These are phyloP conservation scores for Pseudomyrmex sp. DNA, from an alignment of 1,140 invertebrate species.

Conservation along the genomic window DNA sequence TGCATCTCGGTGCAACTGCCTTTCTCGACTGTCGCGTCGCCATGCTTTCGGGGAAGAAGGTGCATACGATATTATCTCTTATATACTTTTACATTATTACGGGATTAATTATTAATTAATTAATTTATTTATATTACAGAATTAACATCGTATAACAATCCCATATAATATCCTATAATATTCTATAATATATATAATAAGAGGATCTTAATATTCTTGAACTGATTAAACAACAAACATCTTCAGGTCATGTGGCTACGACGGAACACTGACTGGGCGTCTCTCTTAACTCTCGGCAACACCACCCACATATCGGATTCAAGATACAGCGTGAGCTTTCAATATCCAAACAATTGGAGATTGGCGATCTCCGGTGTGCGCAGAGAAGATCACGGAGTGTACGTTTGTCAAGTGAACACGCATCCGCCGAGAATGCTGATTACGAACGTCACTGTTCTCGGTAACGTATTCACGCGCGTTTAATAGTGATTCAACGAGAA, in stretches of 20 bases:
- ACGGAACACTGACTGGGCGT: constrained; percentile 82
- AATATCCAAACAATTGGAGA: constrained; percentile 93
- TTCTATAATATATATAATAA: background rate
- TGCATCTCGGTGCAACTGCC: constrained; percentile 84
- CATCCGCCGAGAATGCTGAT: constrained; percentile 89
- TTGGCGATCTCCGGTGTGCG: constrained; percentile 91
- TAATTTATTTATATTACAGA: no score
- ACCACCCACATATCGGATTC: constrained; percentile 86
- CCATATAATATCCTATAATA: background rate
- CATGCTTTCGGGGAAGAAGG: constrained; percentile 86
- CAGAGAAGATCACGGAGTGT: constrained; percentile 90
- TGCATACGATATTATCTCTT: constrained; percentile 67
- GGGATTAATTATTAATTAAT: background rate
- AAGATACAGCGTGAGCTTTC: constrained; percentile 83
- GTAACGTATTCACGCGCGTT: constrained; percentile 70
- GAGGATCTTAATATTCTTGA: background rate
- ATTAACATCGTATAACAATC: no score
- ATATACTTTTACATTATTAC: background rate
- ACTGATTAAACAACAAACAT: constrained; percentile 7
- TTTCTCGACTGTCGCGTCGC: constrained; percentile 85
- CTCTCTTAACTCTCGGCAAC: constrained; percentile 86
- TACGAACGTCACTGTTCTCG: constrained; percentile 82
- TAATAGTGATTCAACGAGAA: constrained; percentile 1
- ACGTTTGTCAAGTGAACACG: constrained; percentile 94
- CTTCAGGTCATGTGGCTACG: constrained; percentile 86